A percentile compares a stretch with the other conserved stretches of the same genome.
Evolutionary conservation across 2,888 invertebrate genomes (phyloP).

Genomic region (Athetis lepigone): DNA sequence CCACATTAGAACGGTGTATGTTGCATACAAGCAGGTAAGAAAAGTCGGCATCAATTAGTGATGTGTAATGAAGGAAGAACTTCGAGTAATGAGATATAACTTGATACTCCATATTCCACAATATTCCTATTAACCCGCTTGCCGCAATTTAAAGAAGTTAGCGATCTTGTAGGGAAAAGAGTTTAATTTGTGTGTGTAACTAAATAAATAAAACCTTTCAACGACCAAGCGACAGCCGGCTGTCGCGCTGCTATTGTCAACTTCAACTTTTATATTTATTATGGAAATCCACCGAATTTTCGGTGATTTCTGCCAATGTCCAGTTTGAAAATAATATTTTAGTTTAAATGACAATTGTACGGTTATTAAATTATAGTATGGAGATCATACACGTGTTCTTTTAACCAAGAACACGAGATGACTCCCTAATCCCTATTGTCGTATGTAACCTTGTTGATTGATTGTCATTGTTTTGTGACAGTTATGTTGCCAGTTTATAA

Average conservation of each 20-base stretch:
- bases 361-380: too few relatives aligned
- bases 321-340: too few relatives aligned
- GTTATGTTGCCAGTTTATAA: background rate
- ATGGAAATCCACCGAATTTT: too few relatives aligned
- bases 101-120: slow-evolving; percentile 69
- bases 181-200: slow-evolving; percentile 3
- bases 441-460: background rate
- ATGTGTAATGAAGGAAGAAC: slow-evolving; percentile 71
- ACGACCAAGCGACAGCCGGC: too few relatives aligned
- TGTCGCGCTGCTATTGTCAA: too few relatives aligned
- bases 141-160: slow-evolving; percentile 46
- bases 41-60: slow-evolving; percentile 71
- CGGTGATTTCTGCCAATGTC: too few relatives aligned
- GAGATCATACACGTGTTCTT: too few relatives aligned
- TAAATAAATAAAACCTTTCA: too few relatives aligned
- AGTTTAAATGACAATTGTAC: too few relatives aligned
- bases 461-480: background rate
- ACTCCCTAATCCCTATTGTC: too few relatives aligned
- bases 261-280: too few relatives aligned
- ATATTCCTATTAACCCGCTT: slow-evolving; percentile 59
- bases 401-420: too few relatives aligned
- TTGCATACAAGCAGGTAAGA: slow-evolving; percentile 58
- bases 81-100: slow-evolving; percentile 79
- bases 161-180: slow-evolving; percentile 45
- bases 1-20: slow-evolving; percentile 44